These are phyloP conservation scores for Epinephelus fuscoguttatus DNA, from an alignment of 2,113 vertebrate species.

Conservation along the genomic window DNA sequence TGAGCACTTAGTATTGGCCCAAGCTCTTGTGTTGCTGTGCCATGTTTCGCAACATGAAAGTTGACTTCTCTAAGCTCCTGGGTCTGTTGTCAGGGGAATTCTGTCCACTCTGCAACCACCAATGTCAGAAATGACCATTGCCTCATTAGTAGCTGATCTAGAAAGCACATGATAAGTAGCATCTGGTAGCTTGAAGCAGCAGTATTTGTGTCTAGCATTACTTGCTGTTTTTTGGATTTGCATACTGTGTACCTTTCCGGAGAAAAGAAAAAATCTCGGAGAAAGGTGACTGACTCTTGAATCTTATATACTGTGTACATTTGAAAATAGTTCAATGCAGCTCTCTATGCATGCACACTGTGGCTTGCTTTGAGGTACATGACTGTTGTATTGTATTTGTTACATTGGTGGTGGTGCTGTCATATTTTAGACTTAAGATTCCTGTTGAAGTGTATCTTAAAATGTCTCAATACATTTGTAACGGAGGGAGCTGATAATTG, in stretches of 20 bases:
- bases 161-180: neutral
- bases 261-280: neutral
- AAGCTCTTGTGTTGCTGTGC: neutral
- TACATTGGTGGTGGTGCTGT: neutral
- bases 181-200: neutral
- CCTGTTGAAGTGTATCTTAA: too few relatives aligned
- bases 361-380: neutral
- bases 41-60: neutral
- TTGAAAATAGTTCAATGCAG: neutral
- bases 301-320: neutral
- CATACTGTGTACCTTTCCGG: neutral
- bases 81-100: neutral
- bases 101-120: neutral
- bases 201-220: neutral
- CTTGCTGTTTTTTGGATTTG: neutral
- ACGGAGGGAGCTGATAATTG: too few relatives aligned
- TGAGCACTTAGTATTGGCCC: neutral
- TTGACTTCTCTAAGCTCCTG: neutral
- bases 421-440: neutral
- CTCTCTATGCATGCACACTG: neutral
- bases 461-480: neutral
- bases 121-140: neutral
- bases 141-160: neutral
- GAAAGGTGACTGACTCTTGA: neutral
- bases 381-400: neutral